A percentile compares a stretch with the other conserved stretches of the same genome.
These are phyloP conservation scores for Amblyjoppa proteus DNA, from an alignment of 2,888 invertebrate species.

Conservation along the genomic window DNA sequence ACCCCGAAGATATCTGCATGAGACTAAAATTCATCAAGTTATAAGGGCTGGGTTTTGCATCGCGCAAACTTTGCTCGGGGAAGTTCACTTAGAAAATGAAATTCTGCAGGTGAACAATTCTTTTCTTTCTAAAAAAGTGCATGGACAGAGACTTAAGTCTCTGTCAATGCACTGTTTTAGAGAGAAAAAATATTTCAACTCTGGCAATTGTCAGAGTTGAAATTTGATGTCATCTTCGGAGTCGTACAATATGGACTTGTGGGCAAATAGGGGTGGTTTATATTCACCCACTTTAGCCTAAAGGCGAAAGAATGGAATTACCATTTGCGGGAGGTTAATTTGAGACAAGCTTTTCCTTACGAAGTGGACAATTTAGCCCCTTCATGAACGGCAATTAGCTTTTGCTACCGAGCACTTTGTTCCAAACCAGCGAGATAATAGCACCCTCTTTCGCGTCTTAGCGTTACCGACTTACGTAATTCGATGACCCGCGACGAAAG, in stretches of 20 bases:
- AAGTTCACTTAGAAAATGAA: no score
- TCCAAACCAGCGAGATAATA: not conserved
- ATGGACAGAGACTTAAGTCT: no score
- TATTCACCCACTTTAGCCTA: not conserved
- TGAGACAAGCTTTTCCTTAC: not conserved
- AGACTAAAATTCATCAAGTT: no score
- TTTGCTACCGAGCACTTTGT: not conserved
- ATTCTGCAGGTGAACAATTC: no score
- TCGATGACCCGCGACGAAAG: not conserved
- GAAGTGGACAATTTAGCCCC: not conserved
- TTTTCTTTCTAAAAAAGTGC: no score
- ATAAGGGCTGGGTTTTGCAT: no score
- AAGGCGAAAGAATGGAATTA: not conserved
- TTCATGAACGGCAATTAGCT: constrained; percentile 1
- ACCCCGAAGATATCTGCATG: no score
- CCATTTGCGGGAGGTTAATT: not conserved
- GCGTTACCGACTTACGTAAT: not conserved
- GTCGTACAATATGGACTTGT: not conserved
- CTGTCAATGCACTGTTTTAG: no score
- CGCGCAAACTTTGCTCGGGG: no score
- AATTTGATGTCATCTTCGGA: no score
- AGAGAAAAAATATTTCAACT: no score
- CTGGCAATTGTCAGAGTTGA: no score
- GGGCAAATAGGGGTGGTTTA: not conserved
- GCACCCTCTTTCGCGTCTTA: constrained; percentile 2